Base-by-base conservation (phyloP, 2,888 invertebrate genomes). In the Cheilosia scutellata region DNA sequence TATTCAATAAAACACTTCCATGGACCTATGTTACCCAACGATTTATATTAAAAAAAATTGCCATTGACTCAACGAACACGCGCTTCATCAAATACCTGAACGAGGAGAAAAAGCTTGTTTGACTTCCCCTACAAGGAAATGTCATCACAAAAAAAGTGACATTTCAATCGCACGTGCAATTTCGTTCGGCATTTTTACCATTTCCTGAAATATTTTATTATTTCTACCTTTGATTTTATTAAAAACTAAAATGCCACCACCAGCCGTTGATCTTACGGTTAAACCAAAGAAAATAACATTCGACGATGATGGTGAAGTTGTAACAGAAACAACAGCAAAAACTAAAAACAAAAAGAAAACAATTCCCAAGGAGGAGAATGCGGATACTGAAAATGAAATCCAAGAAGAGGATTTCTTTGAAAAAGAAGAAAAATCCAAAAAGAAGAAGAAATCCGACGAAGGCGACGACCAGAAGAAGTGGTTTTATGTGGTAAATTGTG, bases 401-500 rank as follows among this genome's bases (percentile, higher is more conserved):
- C 87, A 87, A 5, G 88, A 89, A 11, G 89, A 89, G 55, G 89
- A 89, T 65, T 89, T 87, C 66, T 89, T 89, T 66, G 63, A 53
- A 25, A 89, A 88, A 53, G 87, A 88, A 13, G 89, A 89, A 57
- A 88, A 87, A 53, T 51, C 57, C 13, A 51, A 70, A 25, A 82
- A 87, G 25, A 89, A 88, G 40, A 88, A 72, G 29, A 87, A 89
- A 51, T 74, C 88, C 0, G 80, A 89, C 2, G 87, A 79, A 3
- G 88, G 89, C 1, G 87, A 88, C 25, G 89, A 88, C 1, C 89
- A 90, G 2, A 89, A 90, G 62, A 92, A 92, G 65, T 92, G 92
- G 92, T 93, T 89, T 77, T 84, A 90, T 76, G 89, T 90, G 88
- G 92, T 92, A 89, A 82, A 89, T 90, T 60, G 13, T 5, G 6